Evolutionary conservation across 2,113 vertebrate genomes (phyloP), one percentile per base, ranked within the genome.

Genomic region (Eptatretus burgeri): DNA sequence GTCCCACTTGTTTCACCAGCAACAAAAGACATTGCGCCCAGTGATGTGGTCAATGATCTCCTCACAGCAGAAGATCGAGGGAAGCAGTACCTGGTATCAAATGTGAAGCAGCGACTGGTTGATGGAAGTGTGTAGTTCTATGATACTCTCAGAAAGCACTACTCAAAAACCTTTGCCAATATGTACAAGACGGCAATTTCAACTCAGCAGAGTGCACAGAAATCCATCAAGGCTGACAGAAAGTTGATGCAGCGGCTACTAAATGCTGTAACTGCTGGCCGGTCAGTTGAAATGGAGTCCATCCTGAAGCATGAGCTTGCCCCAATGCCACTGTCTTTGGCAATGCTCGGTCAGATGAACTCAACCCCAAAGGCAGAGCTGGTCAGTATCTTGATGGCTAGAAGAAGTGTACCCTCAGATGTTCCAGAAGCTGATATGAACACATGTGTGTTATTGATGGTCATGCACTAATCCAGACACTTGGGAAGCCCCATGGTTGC

Each of bases 131-230:
- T 41, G 7, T 3, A 7, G 3, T 41, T 41, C 27, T 41, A 41
- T 41, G 27, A 41, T 5, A 41, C 27, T 3, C 3, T 41, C 7
- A 41, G 7, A 7, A 41, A 41, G 7, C 27, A 41, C 7, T 7
- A 41, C 3, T 41, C 27, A 7, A 41, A 41, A 41, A 41, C 27
- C 27, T 41, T 41, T 7, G 27, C 27, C 7, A 51, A 64, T 51
- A 13, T 56, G 13, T 56, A 56, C 13, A 5, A 10, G 52, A 67
- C 67, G 62, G 53, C 64, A 63, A 16, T 65, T 9, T 49, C 63
- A 50, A n/a, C 62, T 14, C 13, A 62, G 13, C 62, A 14, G 60
- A 17, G 9, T 13, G n/a, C 14, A 17, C 62, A 63, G 5, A 63
- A 63, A 8, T 9, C 49, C 13, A 63, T 19, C 62, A 63, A 63